A percentile compares a stretch with the other conserved stretches of the same genome.
Conservation (phyloP, 2,113 vertebrate species). For the Dipodomys merriami region DNA sequence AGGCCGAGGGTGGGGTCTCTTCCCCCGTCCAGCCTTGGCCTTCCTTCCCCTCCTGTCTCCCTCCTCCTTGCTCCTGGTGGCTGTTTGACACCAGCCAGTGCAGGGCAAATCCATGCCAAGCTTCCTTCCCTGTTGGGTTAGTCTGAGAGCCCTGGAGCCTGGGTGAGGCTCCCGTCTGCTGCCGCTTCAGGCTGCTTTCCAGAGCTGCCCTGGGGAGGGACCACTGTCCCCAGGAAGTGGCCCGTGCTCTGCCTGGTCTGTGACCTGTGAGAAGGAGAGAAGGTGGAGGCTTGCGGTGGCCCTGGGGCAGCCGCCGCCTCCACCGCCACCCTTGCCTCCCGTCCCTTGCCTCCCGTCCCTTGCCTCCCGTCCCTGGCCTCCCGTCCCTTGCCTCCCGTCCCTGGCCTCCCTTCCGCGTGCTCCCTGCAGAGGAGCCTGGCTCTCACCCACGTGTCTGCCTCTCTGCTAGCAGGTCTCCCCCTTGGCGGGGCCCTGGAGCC, state of each 20-base stretch:
- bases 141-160: not conserved
- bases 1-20: not conserved
- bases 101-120: not conserved
- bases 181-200: not conserved
- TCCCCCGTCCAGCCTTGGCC: not conserved
- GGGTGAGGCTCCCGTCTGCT: not conserved
- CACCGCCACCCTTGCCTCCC: not conserved
- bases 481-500: too few species aligned
- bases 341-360: not conserved
- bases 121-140: too few species aligned
- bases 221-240: not conserved
- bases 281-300: too few species aligned
- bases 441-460: not conserved
- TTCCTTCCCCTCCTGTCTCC: not conserved
- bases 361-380: not conserved
- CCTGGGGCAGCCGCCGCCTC: too few species aligned
- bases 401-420: not conserved
- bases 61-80: too few species aligned
- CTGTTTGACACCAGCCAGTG: not conserved
- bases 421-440: not conserved
- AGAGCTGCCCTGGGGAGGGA: not conserved
- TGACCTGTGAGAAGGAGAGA: too few species aligned
- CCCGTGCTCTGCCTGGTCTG: too few species aligned
- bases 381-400: not conserved
- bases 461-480: too few species aligned